These are phyloP conservation scores for Podabrus alpinus DNA, from an alignment of 2,888 invertebrate genomes.

Conservation along the genomic window DNA sequence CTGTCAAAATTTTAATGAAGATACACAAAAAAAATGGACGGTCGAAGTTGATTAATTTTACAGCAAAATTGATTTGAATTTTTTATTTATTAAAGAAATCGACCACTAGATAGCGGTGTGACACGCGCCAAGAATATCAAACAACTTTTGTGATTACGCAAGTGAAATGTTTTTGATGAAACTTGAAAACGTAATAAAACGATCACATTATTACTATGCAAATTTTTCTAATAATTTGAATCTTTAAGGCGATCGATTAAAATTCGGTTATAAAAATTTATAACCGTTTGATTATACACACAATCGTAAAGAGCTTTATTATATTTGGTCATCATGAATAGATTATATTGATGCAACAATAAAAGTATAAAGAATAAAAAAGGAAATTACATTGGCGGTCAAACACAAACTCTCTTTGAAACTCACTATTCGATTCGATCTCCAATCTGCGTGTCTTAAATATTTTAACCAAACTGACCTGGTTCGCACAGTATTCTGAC, in stretches of 20 bases:
- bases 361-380: not conserved
- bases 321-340: not conserved
- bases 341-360: constrained; percentile 2
- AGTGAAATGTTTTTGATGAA: too few relatives aligned
- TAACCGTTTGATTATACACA: constrained; percentile 14
- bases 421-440: not conserved
- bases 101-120: not conserved
- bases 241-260: not conserved
- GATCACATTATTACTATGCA: not conserved
- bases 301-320: constrained; percentile 13
- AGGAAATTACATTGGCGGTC: not conserved
- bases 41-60: not conserved
- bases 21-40: not conserved
- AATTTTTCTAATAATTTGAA: not conserved
- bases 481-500: constrained; percentile 44
- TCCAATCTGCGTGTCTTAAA: constrained; percentile 15
- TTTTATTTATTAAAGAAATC: not conserved
- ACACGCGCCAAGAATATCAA: not conserved
- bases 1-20: not conserved
- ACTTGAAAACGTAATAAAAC: not conserved
- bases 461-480: constrained; percentile 37
- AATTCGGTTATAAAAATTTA: constrained; percentile 22
- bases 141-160: too few relatives aligned
- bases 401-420: not conserved
- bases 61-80: not conserved